Evolutionary conservation across 2,888 invertebrate genomes (phyloP), one percentile per base, ranked within the genome.

Genomic region (Ceramica pisi): DNA sequence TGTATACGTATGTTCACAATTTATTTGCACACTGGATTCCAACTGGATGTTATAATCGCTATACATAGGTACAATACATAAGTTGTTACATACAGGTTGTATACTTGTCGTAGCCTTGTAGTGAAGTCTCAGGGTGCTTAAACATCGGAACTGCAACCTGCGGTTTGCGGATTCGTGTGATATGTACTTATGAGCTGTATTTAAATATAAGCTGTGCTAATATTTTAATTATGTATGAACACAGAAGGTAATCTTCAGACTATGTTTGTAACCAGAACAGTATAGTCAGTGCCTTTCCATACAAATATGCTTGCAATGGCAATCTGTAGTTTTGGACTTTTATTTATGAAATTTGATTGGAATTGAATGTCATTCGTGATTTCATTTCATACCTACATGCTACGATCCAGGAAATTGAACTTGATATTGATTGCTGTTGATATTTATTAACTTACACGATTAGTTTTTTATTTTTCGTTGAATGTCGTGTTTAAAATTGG

Each of bases 1-100:
- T 23, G 19, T 8, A 23, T 44, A 19, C 31, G 31, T n/a, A 7
- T 26, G 4, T 23, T 68, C 55, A 51, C 14, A 44, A 65, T 67
- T 68, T 67, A 72, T 77, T 77, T 73, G 50, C 55, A 67, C 70
- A 69, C 48, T 66, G 59, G 65, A 60, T 66, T 74, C 62, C 71
- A 74, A 74, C 46, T 81, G 67, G 77, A 74, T 81, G 69, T 67
- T 77, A 71, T 72, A 74, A 65, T 71, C 71, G 69, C 26, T 64
- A 53, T 67, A 65, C 19, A 48, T 68, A 12, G 9, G 1, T 12
- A 69, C 51, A 71, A 71, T 73, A 38, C 2, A 21, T 41, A 71
- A 55, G n/a, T 71, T 46, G 66, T 76, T 61, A 57, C 23, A 62
- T 69, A 59, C 64, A 59, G 41, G 51, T 80, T 74, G 59, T 46